Conservation (phyloP, 1,140 invertebrate genomes). For the Eriocheir sinensis region DNA sequence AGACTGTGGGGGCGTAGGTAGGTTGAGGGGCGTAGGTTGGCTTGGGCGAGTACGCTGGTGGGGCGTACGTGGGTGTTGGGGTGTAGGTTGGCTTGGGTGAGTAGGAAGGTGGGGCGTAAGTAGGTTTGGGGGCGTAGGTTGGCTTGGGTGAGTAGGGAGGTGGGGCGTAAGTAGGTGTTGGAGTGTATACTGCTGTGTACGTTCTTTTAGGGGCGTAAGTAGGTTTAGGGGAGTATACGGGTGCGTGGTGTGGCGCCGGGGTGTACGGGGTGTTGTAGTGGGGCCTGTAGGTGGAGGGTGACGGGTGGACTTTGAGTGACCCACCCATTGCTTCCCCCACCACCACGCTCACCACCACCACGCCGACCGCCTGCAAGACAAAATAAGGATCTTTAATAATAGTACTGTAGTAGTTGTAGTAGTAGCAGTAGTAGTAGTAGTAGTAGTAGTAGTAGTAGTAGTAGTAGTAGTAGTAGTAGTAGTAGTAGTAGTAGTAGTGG, state of each 20-base stretch:
- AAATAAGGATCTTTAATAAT: too few relatives aligned
- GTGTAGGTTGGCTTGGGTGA: constrained; percentile 49
- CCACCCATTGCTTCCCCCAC: not conserved
- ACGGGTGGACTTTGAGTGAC: not conserved
- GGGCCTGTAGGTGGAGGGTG: constrained; percentile 37
- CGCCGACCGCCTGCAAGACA: not conserved
- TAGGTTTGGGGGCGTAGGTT: constrained; percentile 25
- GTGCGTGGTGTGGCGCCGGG: not conserved
- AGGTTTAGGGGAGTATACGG: not conserved
- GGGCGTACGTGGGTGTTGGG: constrained; percentile 30
- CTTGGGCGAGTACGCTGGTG: not conserved
- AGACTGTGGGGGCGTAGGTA: not conserved
- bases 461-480: too few relatives aligned
- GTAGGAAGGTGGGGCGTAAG: not conserved
- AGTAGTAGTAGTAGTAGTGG: too few relatives aligned
- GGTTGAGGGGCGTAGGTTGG: constrained; percentile 32
- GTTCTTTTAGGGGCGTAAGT: constrained; percentile 34
- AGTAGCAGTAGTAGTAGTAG: too few relatives aligned
- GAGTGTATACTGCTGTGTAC: not conserved
- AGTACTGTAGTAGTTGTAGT: too few relatives aligned
- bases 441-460: too few relatives aligned
- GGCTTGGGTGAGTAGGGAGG: constrained; percentile 33
- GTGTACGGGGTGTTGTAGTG: constrained; percentile 29
- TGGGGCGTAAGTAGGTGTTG: not conserved
- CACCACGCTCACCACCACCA: not conserved